Percentiles rank a stretch among this genome's conserved stretches.
These are phyloP conservation scores for Sycophila texana DNA, from an alignment of 2,888 invertebrate species.

Conservation along the genomic window DNA sequence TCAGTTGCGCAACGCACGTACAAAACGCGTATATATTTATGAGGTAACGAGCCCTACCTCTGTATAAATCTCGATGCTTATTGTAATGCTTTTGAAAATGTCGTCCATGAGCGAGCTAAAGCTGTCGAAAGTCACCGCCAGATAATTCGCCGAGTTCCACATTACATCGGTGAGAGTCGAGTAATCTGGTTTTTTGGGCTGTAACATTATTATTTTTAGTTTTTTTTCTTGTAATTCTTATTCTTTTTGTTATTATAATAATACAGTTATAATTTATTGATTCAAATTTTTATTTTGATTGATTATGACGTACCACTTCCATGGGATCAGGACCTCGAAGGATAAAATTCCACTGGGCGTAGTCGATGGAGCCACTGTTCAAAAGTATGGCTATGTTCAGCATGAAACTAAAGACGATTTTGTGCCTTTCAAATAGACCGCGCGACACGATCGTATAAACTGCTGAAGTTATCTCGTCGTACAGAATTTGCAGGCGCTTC, in stretches of 20 bases:
- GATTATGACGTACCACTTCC: conserved; percentile 72
- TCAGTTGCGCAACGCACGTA: not conserved
- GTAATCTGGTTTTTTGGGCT: conserved; percentile 80
- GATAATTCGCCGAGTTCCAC: conserved; percentile 83
- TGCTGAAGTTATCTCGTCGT: conserved; percentile 86
- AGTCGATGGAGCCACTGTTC: conserved; percentile 79
- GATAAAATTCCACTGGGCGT: conserved; percentile 86
- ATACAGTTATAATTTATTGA: not conserved
- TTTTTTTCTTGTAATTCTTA: not conserved
- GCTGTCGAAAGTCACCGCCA: conserved; percentile 78
- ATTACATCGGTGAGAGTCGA: conserved; percentile 81
- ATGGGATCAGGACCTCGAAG: conserved; percentile 84
- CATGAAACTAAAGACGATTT: conserved; percentile 91
- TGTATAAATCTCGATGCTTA: conserved; percentile 80
- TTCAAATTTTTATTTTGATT: not conserved
- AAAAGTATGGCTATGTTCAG: conserved; percentile 86
- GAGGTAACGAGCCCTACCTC: conserved; percentile 75
- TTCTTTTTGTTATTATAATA: not conserved
- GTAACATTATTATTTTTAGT: conserved; percentile 42
- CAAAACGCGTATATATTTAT: not conserved
- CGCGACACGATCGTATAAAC: conserved; percentile 92
- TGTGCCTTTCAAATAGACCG: conserved; percentile 93
- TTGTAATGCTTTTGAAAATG: conserved; percentile 77
- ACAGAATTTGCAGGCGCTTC: conserved; percentile 82
- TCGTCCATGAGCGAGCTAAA: conserved; percentile 79